Evolutionary conservation across 2,797 vertebrate genomes (phyloP), one percentile per base, ranked within the genome.

Genomic region (Phrynocephalus forsythii): DNA sequence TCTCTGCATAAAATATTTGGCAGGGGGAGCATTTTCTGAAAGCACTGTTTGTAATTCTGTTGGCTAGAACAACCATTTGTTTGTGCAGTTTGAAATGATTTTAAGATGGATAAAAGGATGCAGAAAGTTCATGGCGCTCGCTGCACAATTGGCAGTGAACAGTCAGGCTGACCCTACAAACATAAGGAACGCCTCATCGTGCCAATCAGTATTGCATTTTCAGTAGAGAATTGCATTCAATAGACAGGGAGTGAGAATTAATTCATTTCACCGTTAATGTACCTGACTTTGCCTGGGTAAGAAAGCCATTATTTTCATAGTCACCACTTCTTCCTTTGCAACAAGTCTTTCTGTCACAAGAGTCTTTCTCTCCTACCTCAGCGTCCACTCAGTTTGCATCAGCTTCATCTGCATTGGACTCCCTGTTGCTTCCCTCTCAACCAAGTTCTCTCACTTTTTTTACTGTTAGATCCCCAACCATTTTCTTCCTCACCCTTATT

Each of bases 111-210:
- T 78, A n/a, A 18, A 5, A n/a, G 60, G 73, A 88, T 52, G 26
- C 75, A 79, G 85, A 48, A 92, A 92, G 91, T 87, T 82, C 78
- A 91, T 73, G 2, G 48, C 82, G 28, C n/a, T 22, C 69, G 33
- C 20, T 81, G 84, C n/a, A 73, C 7, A 33, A 24, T 72, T 72
- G 69, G 2, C n/a, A 73, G 24, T 77, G 33, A 91, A 75, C 11
- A 81, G 72, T 91, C 60, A 79, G 56, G 38, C 20, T 38, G 33
- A 1, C 89, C 28, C 68, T 91, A 13, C n/a, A 73, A 69, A 88
- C 30, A 88, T 66, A 91, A 91, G 33, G 28, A 78, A 92, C 82
- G 71, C 48, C 92, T 89, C 28, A 87, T 89, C 84, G 87, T 87
- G 85, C 78, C 71, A 87, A 86, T 71, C 86, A 89, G 87, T 69